phyloP scores from a whole-genome alignment of 2,888 invertebrate genomes.

The Sminthurinus aureus region DNA sequence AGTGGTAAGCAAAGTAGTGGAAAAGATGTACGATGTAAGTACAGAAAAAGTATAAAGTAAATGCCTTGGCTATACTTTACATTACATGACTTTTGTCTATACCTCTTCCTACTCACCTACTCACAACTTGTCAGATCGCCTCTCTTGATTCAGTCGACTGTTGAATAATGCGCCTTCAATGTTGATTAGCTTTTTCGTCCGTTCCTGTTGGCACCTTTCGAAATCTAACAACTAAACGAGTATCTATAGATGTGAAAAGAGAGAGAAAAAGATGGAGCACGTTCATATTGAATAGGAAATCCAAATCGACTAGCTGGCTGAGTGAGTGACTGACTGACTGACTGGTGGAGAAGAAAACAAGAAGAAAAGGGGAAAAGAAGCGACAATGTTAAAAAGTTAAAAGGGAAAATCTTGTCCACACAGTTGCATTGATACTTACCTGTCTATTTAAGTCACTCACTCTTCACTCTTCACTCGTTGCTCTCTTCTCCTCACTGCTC shows the following conservation, averaged over 20 bases:
- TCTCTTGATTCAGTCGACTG: background rate
- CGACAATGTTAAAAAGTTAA: background rate
- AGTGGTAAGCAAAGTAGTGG: too few species aligned
- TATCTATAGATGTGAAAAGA: background rate
- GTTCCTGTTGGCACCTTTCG: slow-evolving; percentile 1
- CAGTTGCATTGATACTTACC: background rate
- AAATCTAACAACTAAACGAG: background rate
- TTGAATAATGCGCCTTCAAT: slow-evolving; percentile 14
- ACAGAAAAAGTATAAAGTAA: too few species aligned
- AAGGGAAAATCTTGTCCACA: slow-evolving; percentile 5
- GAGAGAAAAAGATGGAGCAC: too few species aligned
- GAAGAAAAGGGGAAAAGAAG: too few species aligned
- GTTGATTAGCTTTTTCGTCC: slow-evolving; percentile 12
- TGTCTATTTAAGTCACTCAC: slow-evolving; percentile 8
- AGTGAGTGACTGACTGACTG: background rate
- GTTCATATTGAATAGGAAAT: too few species aligned
- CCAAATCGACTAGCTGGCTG: background rate
- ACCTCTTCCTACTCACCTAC: too few species aligned
- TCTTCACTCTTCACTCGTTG: background rate
- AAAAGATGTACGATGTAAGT: too few species aligned
- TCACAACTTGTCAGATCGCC: too few species aligned
- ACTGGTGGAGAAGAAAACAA: background rate
- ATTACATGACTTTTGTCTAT: too few species aligned
- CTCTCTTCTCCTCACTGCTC: too few species aligned
- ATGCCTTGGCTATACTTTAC: too few species aligned